These are phyloP conservation scores for Picathartes gymnocephalus DNA, from an alignment of 2,113 vertebrate species.

Conservation along the genomic window DNA sequence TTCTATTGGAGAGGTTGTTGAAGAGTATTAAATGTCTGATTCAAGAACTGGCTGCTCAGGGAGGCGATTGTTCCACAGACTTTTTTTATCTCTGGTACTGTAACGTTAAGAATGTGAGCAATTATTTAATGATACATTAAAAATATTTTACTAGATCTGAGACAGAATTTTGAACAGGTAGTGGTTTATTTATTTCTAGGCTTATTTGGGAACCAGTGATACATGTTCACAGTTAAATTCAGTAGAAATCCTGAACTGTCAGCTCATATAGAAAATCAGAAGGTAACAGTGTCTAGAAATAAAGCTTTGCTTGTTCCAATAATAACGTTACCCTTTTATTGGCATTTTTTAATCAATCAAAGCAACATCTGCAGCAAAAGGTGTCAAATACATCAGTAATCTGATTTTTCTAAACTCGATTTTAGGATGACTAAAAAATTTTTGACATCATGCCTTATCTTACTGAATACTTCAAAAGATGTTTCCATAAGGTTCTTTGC, in stretches of 20 bases:
- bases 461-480: background rate
- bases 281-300: background rate
- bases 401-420: background rate
- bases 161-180: background rate
- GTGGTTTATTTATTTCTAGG: background rate
- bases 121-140: background rate
- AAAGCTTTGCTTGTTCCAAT: background rate
- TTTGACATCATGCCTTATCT: background rate
- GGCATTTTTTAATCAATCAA: background rate
- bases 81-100: slow-evolving; percentile 84
- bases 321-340: background rate
- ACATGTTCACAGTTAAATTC: background rate
- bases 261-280: background rate
- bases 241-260: background rate
- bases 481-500: slow-evolving; percentile 73
- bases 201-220: background rate
- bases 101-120: background rate
- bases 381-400: background rate
- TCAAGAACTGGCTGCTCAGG: slow-evolving; percentile 84
- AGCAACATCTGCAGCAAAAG: background rate
- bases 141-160: background rate
- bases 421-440: background rate
- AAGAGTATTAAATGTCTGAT: slow-evolving; percentile 85
- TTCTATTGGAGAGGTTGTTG: background rate
- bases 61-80: slow-evolving; percentile 83